A percentile compares a stretch with the other conserved stretches of the same genome.
phyloP scores from a whole-genome alignment of 2,797 vertebrate species.

The Leptodactylus fallax region DNA sequence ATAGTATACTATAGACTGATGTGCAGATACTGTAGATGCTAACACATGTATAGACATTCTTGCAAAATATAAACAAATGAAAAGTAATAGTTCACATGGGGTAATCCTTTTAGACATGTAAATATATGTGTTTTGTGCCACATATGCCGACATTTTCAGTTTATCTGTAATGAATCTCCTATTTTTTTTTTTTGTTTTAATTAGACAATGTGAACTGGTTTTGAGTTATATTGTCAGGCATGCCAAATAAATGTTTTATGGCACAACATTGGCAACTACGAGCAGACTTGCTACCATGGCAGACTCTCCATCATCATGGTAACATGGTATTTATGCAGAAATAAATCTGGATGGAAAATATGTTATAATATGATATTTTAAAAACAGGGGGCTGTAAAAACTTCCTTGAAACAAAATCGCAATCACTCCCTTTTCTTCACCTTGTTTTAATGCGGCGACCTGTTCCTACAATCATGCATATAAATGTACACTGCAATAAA shows the following conservation, averaged over 20 bases:
- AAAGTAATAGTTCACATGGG: not conserved
- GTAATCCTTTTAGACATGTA: not conserved
- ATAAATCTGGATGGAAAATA: not conserved
- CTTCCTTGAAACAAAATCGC: not conserved
- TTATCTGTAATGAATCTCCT: not conserved
- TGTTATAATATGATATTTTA: not conserved
- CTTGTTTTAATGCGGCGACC: not conserved
- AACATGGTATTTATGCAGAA: not conserved
- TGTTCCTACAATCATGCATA: not conserved
- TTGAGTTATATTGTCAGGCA: not conserved
- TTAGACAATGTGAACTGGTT: not conserved
- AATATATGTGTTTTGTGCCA: not conserved
- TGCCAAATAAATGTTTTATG: not conserved
- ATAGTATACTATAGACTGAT: too few species aligned
- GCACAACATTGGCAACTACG: not conserved
- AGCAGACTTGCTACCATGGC: not conserved
- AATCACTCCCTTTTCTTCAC: not conserved
- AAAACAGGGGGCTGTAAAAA: not conserved
- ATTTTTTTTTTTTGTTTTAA: not conserved
- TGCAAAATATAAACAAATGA: not conserved
- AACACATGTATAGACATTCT: not conserved
- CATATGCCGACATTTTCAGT: not conserved
- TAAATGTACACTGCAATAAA: constrained; percentile 34
- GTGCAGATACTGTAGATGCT: too few species aligned
- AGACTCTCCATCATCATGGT: not conserved